Base-by-base conservation (phyloP, 2,113 vertebrate genomes). In the Ameiurus melas region DNA sequence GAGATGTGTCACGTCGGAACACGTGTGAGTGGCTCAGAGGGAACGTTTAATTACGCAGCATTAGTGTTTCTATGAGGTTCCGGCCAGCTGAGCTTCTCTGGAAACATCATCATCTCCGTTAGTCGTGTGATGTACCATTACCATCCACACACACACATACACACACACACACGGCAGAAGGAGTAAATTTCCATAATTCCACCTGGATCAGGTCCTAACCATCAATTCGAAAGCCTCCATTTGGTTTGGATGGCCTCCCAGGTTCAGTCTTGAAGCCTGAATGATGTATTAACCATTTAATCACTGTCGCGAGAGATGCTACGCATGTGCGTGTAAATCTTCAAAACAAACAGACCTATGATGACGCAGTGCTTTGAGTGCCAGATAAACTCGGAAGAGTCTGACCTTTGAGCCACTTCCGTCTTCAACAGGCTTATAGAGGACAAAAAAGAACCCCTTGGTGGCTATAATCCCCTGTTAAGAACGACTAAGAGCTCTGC, bases 31-130 rank as follows among this genome's bases (percentile, higher is more conserved):
- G 85, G 27, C 85, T n/a, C 85, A 30, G 36, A 47, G 51, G 77
- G 71, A 57, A 51, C 43, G 5, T 70, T 78, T 90, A 90, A 90
- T 88, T 90, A 87, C 60, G 39, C n/a, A 19, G 36, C 66, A 62
- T 88, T 77, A 82, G 83, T 57, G 30, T 55, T 80, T 85, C 47
- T 85, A 51, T 30, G 53, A 84, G 80, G 30, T 64, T 36, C 19
- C 51, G 17, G 19, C 25, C 55, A n/a, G 70, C 89, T 7, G 43
- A 71, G n/a, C 30, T 68, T 66, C 60, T n/a, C 30, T 66, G 36
- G n/a, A 84, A 55, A 81, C 71, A 70, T 33, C 79, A 55, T 82
- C 79, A 55, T 82, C 17, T 19, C 57, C 77, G 55, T 27, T 27
- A 27, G 30, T n/a, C 55, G 36, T 43, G 10, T 60, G 47, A 60